Conservation (phyloP, 2,888 invertebrate genomes). For the Dryobotodes eremita region DNA sequence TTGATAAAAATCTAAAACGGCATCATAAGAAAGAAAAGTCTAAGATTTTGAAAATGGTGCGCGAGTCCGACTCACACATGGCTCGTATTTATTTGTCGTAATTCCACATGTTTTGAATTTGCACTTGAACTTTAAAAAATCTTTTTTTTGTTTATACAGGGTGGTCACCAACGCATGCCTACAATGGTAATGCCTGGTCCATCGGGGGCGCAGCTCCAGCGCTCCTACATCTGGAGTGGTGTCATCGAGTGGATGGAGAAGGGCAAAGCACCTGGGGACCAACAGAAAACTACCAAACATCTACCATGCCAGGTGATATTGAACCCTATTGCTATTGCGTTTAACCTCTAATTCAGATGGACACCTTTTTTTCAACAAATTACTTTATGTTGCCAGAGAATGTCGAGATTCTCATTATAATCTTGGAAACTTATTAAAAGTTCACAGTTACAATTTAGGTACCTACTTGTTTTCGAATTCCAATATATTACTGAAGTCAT, state of each 20-base stretch:
- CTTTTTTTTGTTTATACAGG: conserved; percentile 60
- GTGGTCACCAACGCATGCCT: conserved; percentile 79
- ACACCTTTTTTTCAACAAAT: background rate
- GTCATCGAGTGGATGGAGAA: conserved; percentile 98
- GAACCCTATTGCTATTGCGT: background rate
- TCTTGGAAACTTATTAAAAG: too few relatives aligned
- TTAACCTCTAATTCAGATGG: background rate
- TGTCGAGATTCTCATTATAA: too few relatives aligned
- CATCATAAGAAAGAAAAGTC: too few relatives aligned
- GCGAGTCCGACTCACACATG: too few relatives aligned
- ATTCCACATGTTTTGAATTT: background rate
- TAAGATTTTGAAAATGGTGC: too few relatives aligned
- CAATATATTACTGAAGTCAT: too few relatives aligned
- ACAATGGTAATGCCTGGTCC: conserved; percentile 77
- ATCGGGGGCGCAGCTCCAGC: conserved; percentile 75
- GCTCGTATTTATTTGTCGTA: background rate
- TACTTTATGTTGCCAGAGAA: too few relatives aligned
- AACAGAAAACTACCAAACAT: conserved; percentile 95
- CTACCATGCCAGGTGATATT: conserved; percentile 87
- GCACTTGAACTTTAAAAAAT: too few relatives aligned
- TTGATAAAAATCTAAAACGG: too few relatives aligned
- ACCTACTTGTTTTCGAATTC: too few relatives aligned
- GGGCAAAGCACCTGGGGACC: conserved; percentile 94
- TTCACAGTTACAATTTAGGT: too few relatives aligned
- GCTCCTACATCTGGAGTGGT: conserved; percentile 93